Evolutionary conservation across 2,888 invertebrate genomes (phyloP).

Genomic region (Caenorhabditis panamensis): DNA sequence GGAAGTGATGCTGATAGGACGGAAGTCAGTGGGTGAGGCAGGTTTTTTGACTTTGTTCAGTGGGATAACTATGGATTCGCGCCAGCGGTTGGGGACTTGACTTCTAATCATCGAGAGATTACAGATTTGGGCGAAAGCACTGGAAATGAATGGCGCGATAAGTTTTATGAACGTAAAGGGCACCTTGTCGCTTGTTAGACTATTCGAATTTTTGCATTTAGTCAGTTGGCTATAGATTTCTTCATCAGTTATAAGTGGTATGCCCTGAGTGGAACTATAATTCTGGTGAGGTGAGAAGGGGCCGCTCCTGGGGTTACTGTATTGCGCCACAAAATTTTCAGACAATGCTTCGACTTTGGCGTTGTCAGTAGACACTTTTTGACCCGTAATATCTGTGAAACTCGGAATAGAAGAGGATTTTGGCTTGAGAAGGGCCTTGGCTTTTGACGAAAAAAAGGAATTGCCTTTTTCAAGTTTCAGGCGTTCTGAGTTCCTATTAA

Average conservation of each 20-base stretch:
- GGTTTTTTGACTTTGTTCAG: conserved; percentile 2
- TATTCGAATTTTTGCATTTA: conserved; percentile 4
- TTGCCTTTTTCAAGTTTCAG: background rate
- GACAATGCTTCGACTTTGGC: conserved; percentile 10
- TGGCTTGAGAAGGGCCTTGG: conserved; percentile 7
- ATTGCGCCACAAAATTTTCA: background rate
- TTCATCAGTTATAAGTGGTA: conserved; percentile 8
- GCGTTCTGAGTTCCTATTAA: conserved; percentile 3
- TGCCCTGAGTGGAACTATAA: background rate
- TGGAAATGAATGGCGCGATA: conserved; percentile 1
- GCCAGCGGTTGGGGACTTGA: conserved; percentile 1
- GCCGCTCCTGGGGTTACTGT: background rate
- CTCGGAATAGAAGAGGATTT: background rate
- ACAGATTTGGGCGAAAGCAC: conserved; percentile 16
- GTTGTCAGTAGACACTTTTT: background rate
- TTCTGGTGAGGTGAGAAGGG: background rate
- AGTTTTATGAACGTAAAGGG: conserved; percentile 24
- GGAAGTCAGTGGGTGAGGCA: background rate
- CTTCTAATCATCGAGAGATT: conserved; percentile 25
- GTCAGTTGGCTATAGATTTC: background rate
- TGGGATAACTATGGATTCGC: conserved; percentile 14
- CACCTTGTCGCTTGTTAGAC: conserved; percentile 9
- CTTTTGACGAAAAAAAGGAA: background rate
- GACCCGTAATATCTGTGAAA: background rate
- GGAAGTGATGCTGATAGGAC: conserved; percentile 21